These are phyloP conservation scores for Oxystoma pomonae DNA, from an alignment of 2,888 invertebrate species.

Conservation along the genomic window DNA sequence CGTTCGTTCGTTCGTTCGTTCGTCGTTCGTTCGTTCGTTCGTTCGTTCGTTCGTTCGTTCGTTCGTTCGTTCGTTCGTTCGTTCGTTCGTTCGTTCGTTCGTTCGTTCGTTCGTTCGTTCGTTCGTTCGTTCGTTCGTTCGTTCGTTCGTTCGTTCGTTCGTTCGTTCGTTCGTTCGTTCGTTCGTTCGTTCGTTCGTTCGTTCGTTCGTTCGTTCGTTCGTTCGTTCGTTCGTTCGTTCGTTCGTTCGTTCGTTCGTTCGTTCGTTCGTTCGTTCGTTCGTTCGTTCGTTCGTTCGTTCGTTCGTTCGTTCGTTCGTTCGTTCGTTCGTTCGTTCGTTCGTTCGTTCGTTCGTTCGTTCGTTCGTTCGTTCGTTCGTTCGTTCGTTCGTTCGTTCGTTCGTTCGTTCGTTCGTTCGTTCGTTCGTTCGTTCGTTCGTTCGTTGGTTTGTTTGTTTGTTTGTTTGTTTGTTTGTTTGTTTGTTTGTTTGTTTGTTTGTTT, in stretches of 20 bases:
- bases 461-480: background rate
- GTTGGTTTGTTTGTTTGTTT: background rate
- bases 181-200: constrained; percentile 6
- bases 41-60: constrained; percentile 6
- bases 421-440: background rate
- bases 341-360: constrained; percentile 5
- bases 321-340: constrained; percentile 5
- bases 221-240: constrained; percentile 4
- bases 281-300: constrained; percentile 5
- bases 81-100: constrained; percentile 5
- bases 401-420: constrained; percentile 5
- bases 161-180: constrained; percentile 6
- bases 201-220: constrained; percentile 6
- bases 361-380: constrained; percentile 5
- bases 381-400: constrained; percentile 5
- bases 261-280: constrained; percentile 5
- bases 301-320: constrained; percentile 5
- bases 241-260: constrained; percentile 5
- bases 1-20: constrained; percentile 6
- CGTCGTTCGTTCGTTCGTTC: constrained; percentile 5
- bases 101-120: constrained; percentile 6
- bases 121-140: constrained; percentile 6
- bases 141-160: constrained; percentile 6
- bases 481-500: constrained; percentile 2
- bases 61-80: constrained; percentile 6